These are phyloP conservation scores for Montipora foliosa DNA, from an alignment of 64 coral and sea anemone genomes.

Conservation along the genomic window DNA sequence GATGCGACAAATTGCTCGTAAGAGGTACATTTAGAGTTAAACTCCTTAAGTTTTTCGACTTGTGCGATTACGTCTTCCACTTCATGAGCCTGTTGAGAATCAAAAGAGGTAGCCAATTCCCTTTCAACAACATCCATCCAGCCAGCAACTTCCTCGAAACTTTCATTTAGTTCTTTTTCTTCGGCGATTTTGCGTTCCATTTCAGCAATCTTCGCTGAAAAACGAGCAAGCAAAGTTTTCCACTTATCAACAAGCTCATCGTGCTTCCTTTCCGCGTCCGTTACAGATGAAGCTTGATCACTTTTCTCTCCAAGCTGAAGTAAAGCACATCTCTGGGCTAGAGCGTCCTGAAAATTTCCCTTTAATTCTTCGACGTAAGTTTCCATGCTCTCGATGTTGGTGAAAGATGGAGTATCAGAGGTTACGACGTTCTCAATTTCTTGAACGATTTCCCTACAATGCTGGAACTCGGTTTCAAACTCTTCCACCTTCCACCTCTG, in stretches of 20 bases:
- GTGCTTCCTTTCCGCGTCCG: conserved; percentile 39
- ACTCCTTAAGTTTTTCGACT: conserved; percentile 55
- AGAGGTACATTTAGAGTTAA: conserved; percentile 66
- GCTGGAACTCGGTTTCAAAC: conserved; percentile 76
- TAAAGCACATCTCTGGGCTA: conserved; percentile 24
- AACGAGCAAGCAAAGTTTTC: conserved; percentile 54
- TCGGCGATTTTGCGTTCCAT: conserved; percentile 43
- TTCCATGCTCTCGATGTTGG: conserved; percentile 43
- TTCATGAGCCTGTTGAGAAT: conserved; percentile 32
- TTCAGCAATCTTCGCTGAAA: conserved; percentile 57
- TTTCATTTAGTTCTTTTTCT: conserved; percentile 63
- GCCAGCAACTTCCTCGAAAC: conserved; percentile 56
- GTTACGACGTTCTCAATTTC: conserved; percentile 33
- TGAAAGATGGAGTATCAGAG: conserved; percentile 30
- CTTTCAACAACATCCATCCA: conserved; percentile 78
- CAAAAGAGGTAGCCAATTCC: conserved; percentile 41
- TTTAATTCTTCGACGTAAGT: conserved; percentile 49
- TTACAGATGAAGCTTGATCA: conserved; percentile 14
- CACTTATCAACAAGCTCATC: conserved; percentile 67
- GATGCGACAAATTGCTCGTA: conserved; percentile 68
- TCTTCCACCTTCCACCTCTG: not conserved
- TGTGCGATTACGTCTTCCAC: conserved; percentile 58
- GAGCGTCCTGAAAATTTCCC: conserved; percentile 40
- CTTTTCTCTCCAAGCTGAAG: conserved; percentile 61
- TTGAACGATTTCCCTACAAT: conserved; percentile 66